phyloP scores from a whole-genome alignment of 2,888 invertebrate genomes.

The Perithous albicinctus region DNA sequence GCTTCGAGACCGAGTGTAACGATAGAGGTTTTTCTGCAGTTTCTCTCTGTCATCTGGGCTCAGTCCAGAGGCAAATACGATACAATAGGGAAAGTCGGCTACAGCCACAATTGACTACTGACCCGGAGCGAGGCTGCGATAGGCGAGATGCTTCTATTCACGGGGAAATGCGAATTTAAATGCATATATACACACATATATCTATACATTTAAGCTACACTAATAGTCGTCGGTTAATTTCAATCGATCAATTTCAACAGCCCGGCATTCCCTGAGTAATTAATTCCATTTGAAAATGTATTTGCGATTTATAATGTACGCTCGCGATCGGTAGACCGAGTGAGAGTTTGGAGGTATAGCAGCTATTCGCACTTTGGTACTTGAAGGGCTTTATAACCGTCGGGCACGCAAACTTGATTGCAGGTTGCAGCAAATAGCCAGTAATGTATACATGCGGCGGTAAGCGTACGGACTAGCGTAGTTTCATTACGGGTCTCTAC shows the following conservation, averaged over 20 bases:
- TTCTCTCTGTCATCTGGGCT: too few species aligned
- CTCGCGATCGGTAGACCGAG: slow-evolving; percentile 28
- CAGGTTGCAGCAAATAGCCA: not conserved
- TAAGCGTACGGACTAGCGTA: slow-evolving; percentile 4
- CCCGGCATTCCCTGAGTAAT: slow-evolving; percentile 21
- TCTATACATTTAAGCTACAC: not conserved
- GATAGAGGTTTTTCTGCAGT: too few species aligned
- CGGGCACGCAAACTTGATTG: slow-evolving; percentile 26
- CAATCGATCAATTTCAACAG: slow-evolving; percentile 23
- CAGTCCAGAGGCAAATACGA: too few species aligned
- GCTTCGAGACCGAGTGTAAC: too few species aligned
- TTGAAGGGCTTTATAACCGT: slow-evolving; percentile 26
- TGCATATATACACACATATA: too few species aligned
- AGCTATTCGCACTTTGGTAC: slow-evolving; percentile 33
- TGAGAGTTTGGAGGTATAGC: slow-evolving; percentile 13
- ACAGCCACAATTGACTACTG: too few species aligned
- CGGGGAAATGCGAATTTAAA: too few species aligned
- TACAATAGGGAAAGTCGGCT: too few species aligned
- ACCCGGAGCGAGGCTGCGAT: too few species aligned
- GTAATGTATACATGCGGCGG: not conserved
- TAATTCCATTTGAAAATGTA: slow-evolving; percentile 55
- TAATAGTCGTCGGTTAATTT: slow-evolving; percentile 20
- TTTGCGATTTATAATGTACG: slow-evolving; percentile 45
- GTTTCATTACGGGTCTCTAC: slow-evolving; percentile 14
- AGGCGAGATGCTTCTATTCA: too few species aligned